phyloP scores from a whole-genome alignment of 1,140 invertebrate species.

The Amyelois transitella region DNA sequence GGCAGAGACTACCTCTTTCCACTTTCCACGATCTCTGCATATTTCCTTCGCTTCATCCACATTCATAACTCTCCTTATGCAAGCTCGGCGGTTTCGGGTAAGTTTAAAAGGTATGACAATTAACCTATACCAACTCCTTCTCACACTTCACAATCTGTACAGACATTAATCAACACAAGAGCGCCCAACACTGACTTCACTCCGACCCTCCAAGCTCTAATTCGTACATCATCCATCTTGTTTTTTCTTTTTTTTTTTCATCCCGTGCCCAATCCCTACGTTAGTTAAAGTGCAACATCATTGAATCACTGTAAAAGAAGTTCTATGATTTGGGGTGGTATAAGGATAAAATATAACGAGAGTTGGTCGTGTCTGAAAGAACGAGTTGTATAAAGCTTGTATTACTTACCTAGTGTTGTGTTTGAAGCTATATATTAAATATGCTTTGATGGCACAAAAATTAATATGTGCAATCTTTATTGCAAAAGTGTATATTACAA shows the following conservation, averaged over 20 bases:
- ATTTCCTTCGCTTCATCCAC: no score
- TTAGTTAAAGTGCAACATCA: conserved; percentile 72
- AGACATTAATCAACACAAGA: conserved; percentile 36
- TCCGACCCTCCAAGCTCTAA: background rate
- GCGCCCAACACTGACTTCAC: conserved; percentile 6
- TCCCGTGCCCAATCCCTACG: conserved; percentile 26
- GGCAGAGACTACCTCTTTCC: no score
- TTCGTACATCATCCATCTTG: conserved; percentile 51
- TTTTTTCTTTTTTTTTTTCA: conserved; percentile 51
- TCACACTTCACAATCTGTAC: background rate
- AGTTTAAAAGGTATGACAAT: no score
- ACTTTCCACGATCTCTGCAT: no score
- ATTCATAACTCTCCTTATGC: no score
- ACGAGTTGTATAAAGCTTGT: conserved; percentile 31
- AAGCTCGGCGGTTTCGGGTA: no score
- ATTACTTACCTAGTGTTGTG: conserved; percentile 4
- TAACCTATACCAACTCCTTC: background rate
- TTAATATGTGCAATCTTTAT: no score
- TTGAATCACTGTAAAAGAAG: conserved; percentile 72
- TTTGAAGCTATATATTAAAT: conserved; percentile 6
- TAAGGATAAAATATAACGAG: conserved; percentile 68
- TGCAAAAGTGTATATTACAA: no score
- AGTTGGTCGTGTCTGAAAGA: conserved; percentile 45
- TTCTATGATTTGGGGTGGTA: conserved; percentile 56
- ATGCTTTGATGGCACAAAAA: no score